Evolutionary conservation across 2,888 invertebrate species (phyloP).

Genomic region (Toxonevra muliebris): DNA sequence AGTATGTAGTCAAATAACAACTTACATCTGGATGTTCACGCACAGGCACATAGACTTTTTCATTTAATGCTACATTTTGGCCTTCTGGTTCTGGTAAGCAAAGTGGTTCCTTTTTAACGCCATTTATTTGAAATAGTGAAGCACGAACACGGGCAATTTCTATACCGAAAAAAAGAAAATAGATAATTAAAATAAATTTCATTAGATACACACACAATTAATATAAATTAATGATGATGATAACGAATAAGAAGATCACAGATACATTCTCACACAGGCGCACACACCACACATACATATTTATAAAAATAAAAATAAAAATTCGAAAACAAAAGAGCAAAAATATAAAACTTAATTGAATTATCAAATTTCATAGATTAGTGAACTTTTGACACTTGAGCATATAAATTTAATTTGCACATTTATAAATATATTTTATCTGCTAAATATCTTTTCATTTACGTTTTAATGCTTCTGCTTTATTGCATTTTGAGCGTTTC

Average conservation of each 20-base stretch:
- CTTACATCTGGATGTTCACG: conserved; percentile 99
- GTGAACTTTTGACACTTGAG: conserved; percentile 33
- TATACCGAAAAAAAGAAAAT: conserved; percentile 70
- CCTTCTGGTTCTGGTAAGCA: conserved; percentile 92
- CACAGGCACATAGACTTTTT: conserved; percentile 99
- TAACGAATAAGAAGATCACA: not conserved
- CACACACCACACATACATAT: not conserved
- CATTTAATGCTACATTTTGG: conserved; percentile 90
- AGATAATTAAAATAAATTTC: not conserved
- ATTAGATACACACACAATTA: not conserved
- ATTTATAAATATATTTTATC: not conserved
- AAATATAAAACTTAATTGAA: conserved; percentile 23
- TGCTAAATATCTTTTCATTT: not conserved
- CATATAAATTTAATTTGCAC: conserved; percentile 28
- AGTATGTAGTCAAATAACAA: conserved; percentile 52
- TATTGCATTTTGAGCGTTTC: not conserved
- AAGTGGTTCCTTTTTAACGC: conserved; percentile 92
- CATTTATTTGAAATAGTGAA: conserved; percentile 98
- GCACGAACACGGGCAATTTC: conserved; percentile 98
- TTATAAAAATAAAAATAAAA: conserved; percentile 6
- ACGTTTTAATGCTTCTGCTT: not conserved
- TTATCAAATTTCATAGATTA: conserved; percentile 29
- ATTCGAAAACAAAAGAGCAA: not conserved
- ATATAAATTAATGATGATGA: not conserved
- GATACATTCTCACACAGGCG: not conserved